Evolutionary conservation across 1,140 invertebrate genomes (phyloP).

Genomic region (Amphibalanus amphitrite): DNA sequence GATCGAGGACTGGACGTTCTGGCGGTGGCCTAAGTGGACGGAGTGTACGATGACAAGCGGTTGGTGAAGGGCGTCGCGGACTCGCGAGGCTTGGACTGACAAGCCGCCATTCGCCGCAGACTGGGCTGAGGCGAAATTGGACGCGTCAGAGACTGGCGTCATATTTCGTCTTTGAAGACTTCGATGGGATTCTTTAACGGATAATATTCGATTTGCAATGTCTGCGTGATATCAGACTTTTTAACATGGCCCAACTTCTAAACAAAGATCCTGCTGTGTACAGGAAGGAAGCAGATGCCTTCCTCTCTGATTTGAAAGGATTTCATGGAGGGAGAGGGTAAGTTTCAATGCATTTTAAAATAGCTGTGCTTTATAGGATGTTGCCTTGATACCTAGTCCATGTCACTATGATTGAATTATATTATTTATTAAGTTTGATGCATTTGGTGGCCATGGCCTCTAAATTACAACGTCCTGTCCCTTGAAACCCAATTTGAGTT

Average conservation of each 20-base stretch:
- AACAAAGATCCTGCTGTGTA: slow-evolving; percentile 52
- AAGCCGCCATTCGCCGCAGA: not conserved
- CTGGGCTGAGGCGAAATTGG: too few species aligned
- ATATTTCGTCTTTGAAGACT: not conserved
- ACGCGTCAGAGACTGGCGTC: not conserved
- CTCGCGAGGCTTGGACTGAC: not conserved
- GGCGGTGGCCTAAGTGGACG: too few species aligned
- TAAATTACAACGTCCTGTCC: not conserved
- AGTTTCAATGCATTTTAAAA: slow-evolving; percentile 24
- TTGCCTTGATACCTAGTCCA: slow-evolving; percentile 1
- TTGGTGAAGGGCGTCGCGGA: not conserved
- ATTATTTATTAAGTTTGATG: slow-evolving; percentile 17
- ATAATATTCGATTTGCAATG: not conserved
- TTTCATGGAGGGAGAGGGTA: slow-evolving; percentile 71
- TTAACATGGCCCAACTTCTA: slow-evolving; percentile 42
- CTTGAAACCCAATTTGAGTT: not conserved
- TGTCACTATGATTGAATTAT: slow-evolving; percentile 13
- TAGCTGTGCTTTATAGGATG: not conserved
- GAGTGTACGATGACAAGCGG: not conserved
- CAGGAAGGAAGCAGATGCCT: slow-evolving; percentile 47
- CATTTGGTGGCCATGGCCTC: too few species aligned
- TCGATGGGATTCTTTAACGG: not conserved
- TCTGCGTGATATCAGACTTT: not conserved
- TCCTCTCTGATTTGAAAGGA: slow-evolving; percentile 57
- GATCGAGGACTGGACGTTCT: not conserved